Base-by-base conservation (phyloP, 2,797 vertebrate species). In the Leptodactylus fallax region DNA sequence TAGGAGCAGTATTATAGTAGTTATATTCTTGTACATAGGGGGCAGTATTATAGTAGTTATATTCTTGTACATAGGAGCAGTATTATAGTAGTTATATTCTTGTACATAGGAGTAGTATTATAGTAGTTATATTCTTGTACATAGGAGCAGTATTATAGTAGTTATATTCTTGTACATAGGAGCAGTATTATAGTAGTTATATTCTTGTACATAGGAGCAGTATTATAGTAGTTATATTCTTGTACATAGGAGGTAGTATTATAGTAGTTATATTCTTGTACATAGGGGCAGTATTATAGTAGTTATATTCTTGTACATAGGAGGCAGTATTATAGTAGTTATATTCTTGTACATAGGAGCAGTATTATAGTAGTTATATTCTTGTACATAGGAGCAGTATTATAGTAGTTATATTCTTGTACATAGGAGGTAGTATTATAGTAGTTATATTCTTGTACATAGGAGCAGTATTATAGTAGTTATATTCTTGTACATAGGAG, bases 31-130 rank as follows among this genome's bases (percentile, higher is more conserved):
- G 61, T 65, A 65, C n/a, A 65, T 65, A 65, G n/a, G n/a, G 2
- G 51, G 60, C n/a, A 69, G 67, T 69, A 69, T 69, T 69, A 69
- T 69, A 69, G 67, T 69, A 69, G 67, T 69, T 36, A 36, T 69
- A 69, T 69, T 69, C 67, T 36, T 69, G 67, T 36, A 69, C 19
- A 69, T 69, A 69, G 67, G 63, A 14, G 23, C 23, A 67, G 10
- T 25, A 67, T 67, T 67, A 67, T 67, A 67, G 63, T 67, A 67
- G 63, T 67, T 67, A 25, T 67, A 67, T 67, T 67, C 63, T 14
- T 25, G 23, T 67, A 67, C 13, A 67, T 67, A 67, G 63, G 63
- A 14, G 23, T 23, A 67, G 63, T 67, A 67, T 67, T 67, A 67
- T 67, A 67, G 63, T 67, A 67, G 63, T 67, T 67, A 13, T 67